Evolutionary conservation across 92 coral and sea anemone genomes (phyloP).

Genomic region (Micromussa lordhowensis): DNA sequence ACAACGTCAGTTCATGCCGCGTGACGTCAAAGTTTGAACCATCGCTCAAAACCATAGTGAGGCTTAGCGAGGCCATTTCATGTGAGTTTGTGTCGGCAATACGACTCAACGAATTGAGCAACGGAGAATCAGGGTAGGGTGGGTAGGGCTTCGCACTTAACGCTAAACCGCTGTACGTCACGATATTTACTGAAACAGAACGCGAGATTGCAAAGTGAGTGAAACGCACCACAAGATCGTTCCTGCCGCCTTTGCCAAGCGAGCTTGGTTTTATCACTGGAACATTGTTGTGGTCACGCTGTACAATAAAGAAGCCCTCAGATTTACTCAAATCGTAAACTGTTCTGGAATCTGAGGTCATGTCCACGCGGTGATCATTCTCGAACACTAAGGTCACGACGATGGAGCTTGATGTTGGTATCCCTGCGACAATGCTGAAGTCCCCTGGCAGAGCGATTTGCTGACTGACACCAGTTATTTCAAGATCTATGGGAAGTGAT

Average conservation of each 20-base stretch:
- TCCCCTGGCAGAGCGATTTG: conserved; percentile 58
- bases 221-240: conserved; percentile 49
- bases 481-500: conserved; percentile 42
- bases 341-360: conserved; percentile 63
- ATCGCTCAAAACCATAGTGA: conserved; percentile 62
- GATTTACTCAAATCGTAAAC: conserved; percentile 49
- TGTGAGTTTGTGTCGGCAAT: conserved; percentile 29
- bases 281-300: conserved; percentile 42
- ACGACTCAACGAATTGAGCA: conserved; percentile 26
- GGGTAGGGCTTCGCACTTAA: conserved; percentile 60
- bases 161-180: conserved; percentile 29
- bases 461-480: conserved; percentile 47
- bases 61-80: conserved; percentile 62
- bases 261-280: conserved; percentile 51
- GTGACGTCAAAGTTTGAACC: conserved; percentile 42
- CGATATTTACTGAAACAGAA: conserved; percentile 44
- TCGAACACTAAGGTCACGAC: conserved; percentile 51
- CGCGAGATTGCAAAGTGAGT: conserved; percentile 42
- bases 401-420: conserved; percentile 61
- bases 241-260: conserved; percentile 34
- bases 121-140: conserved; percentile 49
- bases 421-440: conserved; percentile 54
- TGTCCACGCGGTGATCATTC: conserved; percentile 54
- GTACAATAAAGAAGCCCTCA: conserved; percentile 42
- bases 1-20: conserved; percentile 39